Evolutionary conservation across 1,140 invertebrate genomes (phyloP).

Genomic region (Ceratitis capitata): DNA sequence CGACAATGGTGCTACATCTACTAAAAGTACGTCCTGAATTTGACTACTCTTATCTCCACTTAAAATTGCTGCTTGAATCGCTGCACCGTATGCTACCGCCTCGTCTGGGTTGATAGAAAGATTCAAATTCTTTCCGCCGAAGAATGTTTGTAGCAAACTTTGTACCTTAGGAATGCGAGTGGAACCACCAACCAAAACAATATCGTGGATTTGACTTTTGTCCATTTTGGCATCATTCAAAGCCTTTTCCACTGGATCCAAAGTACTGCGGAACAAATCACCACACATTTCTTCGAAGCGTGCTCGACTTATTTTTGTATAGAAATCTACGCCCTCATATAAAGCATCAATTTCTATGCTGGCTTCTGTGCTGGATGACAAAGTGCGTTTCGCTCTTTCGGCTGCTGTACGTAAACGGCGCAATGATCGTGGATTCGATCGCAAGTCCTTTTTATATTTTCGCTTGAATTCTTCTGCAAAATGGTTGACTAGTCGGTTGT

Average conservation of each 20-base stretch:
- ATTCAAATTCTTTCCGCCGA: constrained; percentile 73
- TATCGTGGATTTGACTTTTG: constrained; percentile 73
- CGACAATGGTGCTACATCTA: constrained; percentile 70
- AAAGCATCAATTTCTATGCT: constrained; percentile 78
- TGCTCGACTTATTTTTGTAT: constrained; percentile 83
- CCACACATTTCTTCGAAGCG: constrained; percentile 86
- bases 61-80: constrained; percentile 80
- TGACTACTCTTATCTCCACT: constrained; percentile 70
- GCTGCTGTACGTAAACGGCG: constrained; percentile 76
- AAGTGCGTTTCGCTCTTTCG: constrained; percentile 75
- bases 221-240: constrained; percentile 79
- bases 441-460: constrained; percentile 77
- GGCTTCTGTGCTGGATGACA: constrained; percentile 74
- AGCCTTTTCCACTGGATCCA: constrained; percentile 77
- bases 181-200: constrained; percentile 73
- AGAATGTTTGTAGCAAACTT: constrained; percentile 71
- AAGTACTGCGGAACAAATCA: constrained; percentile 78
- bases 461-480: constrained; percentile 80
- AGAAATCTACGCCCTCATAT: constrained; percentile 83
- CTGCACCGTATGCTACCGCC: constrained; percentile 76
- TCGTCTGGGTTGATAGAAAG: constrained; percentile 83
- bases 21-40: constrained; percentile 69
- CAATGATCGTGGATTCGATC: not conserved
- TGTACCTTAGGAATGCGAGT: constrained; percentile 74
- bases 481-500: constrained; percentile 83